These are phyloP conservation scores for Crepidodera aurea DNA, from an alignment of 2,888 invertebrate genomes.

Conservation along the genomic window DNA sequence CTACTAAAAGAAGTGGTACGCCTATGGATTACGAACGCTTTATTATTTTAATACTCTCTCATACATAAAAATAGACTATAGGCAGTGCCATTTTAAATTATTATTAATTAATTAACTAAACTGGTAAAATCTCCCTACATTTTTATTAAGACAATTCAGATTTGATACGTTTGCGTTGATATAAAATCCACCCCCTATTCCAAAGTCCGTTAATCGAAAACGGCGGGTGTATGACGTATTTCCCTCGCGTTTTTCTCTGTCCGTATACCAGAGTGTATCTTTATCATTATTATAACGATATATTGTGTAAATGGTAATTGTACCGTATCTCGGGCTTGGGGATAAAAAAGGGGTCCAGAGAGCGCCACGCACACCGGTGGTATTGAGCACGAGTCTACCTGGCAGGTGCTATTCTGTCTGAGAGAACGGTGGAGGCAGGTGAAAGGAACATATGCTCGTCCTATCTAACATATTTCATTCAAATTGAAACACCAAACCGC, in stretches of 20 bases:
- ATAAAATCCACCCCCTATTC: neutral
- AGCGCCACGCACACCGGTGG: constrained; percentile 19
- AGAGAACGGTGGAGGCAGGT: constrained; percentile 40
- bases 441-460: constrained; percentile 53
- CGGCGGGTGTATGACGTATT: neutral
- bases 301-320: constrained; percentile 39
- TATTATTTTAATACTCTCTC: too few relatives aligned
- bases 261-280: constrained; percentile 7
- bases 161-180: too few relatives aligned
- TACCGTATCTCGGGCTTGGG: constrained; percentile 31
- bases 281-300: constrained; percentile 27
- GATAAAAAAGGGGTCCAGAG: constrained; percentile 35
- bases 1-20: too few relatives aligned
- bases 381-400: constrained; percentile 26
- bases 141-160: too few relatives aligned
- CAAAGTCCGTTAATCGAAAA: constrained; percentile 7
- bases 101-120: too few relatives aligned
- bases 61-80: too few relatives aligned
- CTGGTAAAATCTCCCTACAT: too few relatives aligned
- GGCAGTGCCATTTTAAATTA: too few relatives aligned
- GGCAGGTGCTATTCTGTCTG: constrained; percentile 42
- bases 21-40: too few relatives aligned
- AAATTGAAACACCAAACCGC: constrained; percentile 52
- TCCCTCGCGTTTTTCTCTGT: neutral
- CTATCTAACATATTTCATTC: constrained; percentile 54